Evolutionary conservation across 2,113 vertebrate genomes (phyloP).

Genomic region (Motacilla tschutschensis): DNA sequence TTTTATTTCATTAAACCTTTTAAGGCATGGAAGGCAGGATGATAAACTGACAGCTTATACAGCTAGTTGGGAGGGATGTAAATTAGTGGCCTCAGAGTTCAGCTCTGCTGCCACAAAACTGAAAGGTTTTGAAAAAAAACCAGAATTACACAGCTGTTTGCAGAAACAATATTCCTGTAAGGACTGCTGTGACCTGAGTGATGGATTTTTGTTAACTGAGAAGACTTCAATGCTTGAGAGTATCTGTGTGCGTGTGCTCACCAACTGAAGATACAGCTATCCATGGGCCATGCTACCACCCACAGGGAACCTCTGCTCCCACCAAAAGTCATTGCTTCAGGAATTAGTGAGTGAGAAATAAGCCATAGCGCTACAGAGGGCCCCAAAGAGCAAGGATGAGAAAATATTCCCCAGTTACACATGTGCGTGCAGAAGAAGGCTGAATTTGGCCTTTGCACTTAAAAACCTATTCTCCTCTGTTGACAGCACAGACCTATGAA

Average conservation of each 20-base stretch:
- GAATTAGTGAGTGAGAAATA: neutral
- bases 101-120: neutral
- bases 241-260: neutral
- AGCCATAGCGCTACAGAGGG: fast-evolving
- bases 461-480: neutral
- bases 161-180: neutral
- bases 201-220: neutral
- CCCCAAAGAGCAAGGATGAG: neutral
- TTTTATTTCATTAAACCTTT: neutral
- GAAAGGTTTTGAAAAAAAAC: neutral
- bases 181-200: neutral
- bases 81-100: neutral
- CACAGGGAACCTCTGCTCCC: neutral
- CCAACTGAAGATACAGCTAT: neutral
- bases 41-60: neutral
- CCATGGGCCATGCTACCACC: neutral
- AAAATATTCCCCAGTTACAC: neutral
- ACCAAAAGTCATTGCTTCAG: neutral
- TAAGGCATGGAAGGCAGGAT: neutral
- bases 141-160: neutral
- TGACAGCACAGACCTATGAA: neutral
- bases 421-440: neutral
- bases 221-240: neutral
- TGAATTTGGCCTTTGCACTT: neutral
- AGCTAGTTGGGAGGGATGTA: neutral